Base-by-base conservation (phyloP, 2,888 invertebrate genomes). In the Campoletis raptor region DNA sequence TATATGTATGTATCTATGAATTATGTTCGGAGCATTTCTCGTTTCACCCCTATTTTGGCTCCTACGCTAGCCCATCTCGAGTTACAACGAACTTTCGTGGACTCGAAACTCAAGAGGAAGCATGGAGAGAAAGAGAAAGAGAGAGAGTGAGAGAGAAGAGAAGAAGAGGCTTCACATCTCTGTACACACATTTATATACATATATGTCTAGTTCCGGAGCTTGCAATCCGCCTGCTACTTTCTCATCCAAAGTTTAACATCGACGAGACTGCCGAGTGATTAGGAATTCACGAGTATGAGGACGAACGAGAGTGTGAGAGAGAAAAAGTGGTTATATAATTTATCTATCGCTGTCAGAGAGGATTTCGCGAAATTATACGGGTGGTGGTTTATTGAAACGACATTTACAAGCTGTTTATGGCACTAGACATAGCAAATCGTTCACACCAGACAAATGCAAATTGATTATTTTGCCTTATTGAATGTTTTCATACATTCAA, bases 11-110 rank as follows among this genome's bases (percentile, higher is more conserved):
- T 77, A 15, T 69, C 21, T 64, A 72, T 37, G 24, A 54, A 70
- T 76, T 81, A 76, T 42, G 48, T 54, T 57, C 24, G 54, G 40
- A 48, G 24, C 18, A 48, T 82, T 82, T 67, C 81, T 82, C 81
- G 81, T 85, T 79, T 79, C 81, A 66, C 57, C 52, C 70, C 70
- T 42, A 48, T 72, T 61, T 66, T 66, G 48, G 77, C 12, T 64
- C 7, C 40, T 77, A 48, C 10, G 37, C 48, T 48, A 57, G 79
- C 66, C 40, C 74, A 61, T 79, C 82, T 85, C 79, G 64, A 83
- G 83, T 86, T 86, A 83, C 83, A 72, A 52, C 66, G 21, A 81
- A 86, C 83, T 86, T 86, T 83, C 64, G 83, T 77, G 76, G 70
- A 81, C n/a, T n/a, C n/a, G n/a, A n/a, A 86, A 83, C 77, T 83